Base-by-base conservation (phyloP, 2,888 invertebrate genomes). In the Morpho achilles region DNA sequence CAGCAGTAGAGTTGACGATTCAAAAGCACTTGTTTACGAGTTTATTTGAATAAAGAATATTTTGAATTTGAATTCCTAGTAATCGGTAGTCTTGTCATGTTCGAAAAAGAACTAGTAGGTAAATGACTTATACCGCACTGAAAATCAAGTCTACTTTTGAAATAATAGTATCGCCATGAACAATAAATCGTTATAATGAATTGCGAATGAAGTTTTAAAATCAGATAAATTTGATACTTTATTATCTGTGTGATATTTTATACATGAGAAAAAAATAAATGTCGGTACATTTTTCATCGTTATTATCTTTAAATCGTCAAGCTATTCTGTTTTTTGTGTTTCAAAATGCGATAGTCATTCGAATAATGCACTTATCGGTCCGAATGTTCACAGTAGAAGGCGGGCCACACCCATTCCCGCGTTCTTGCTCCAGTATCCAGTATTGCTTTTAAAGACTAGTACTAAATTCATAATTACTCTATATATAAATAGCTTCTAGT, bases 391-490 rank as follows among this genome's bases (percentile, higher is more conserved):
- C 66, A 67, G 69, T 71, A 71, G 68, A 64, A 68, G 72, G 72
- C 69, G 65, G 64, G 64, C 72, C 75, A 73, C 76, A 73, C 75
- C 76, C 71, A 65, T 65, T 57, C 63, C 70, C 64, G 73, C 75
- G 72, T 74, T 73, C 73, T 72, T 76, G 74, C 68, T 67, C 72
- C 64, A 74, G 69, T 73, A 73, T 71, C 71, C 67, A 61, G 68
- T 16, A 63, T 63, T 60, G 51, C 58, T 56, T 65, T 58, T 50
- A 54, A 50, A 59, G 47, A 56, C 56, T 58, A 50, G 56, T 53
- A 46, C 46, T 46, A 53, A 45, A 53, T 53, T 46, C 53, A 53
- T 46, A 46, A 53, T 53, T 40, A 46, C 41, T 46, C 53, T 44
- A 40, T 41, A 53, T 43, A 43, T n/a, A 43, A 3, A 43, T n/a